Evolutionary conservation across 2,888 invertebrate genomes (phyloP).

Genomic region (Slavum lentiscoides): DNA sequence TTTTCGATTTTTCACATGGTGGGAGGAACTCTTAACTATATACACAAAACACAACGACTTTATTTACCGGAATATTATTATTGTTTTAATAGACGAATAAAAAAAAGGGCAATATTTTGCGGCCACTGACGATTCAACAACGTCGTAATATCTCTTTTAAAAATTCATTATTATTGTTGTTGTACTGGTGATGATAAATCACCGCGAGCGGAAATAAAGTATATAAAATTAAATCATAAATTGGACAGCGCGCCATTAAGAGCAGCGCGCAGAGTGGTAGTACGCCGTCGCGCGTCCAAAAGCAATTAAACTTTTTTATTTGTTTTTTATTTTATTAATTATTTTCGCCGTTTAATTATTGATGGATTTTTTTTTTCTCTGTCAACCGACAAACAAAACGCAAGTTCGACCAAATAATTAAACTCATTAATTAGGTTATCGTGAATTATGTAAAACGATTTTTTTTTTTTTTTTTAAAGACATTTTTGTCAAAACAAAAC

Average conservation of each 20-base stretch:
- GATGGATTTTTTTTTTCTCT: conserved; percentile 40
- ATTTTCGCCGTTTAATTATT: conserved; percentile 46
- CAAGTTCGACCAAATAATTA: conserved; percentile 46
- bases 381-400: conserved; percentile 41
- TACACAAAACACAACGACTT: too few species aligned
- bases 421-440: conserved; percentile 49
- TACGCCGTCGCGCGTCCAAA: conserved; percentile 12
- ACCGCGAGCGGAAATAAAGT: conserved; percentile 17
- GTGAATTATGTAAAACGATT: conserved; percentile 43
- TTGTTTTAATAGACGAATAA: too few species aligned
- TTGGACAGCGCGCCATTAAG: conserved; percentile 37
- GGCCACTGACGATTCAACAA: too few species aligned
- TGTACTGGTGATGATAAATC: conserved; percentile 39
- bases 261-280: not conserved
- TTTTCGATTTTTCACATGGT: too few species aligned
- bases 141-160: too few species aligned
- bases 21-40: too few species aligned
- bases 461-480: conserved; percentile 9
- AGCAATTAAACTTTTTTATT: conserved; percentile 43
- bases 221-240: conserved; percentile 40
- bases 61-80: too few species aligned
- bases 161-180: not conserved
- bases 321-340: conserved; percentile 45
- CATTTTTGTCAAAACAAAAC: conserved; percentile 48
- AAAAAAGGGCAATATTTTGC: too few species aligned